These are phyloP conservation scores for Perccottus glenii DNA, from an alignment of 2,113 vertebrate genomes.

Conservation along the genomic window DNA sequence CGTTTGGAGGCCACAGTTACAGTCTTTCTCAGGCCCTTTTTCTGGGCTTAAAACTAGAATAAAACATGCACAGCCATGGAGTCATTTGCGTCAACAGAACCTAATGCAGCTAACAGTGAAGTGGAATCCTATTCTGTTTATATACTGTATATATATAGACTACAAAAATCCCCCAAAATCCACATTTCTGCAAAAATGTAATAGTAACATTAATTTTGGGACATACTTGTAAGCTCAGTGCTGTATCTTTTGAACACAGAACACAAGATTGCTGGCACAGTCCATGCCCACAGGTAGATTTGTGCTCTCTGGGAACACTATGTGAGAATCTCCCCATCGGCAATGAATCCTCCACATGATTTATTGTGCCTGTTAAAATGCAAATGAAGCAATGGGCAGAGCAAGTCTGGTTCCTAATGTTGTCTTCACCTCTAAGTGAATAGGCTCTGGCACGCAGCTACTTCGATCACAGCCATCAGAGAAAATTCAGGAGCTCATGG, in stretches of 20 bases:
- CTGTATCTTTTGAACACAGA: constrained; percentile 41
- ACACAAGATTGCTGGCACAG: not conserved
- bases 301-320: constrained; percentile 38
- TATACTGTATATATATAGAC: too few relatives aligned
- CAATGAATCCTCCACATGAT: constrained; percentile 63
- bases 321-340: constrained; percentile 18
- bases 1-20: too few relatives aligned
- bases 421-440: constrained; percentile 28
- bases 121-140: too few relatives aligned
- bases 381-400: constrained; percentile 59
- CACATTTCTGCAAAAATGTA: too few relatives aligned
- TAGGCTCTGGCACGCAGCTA: constrained; percentile 16
- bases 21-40: too few relatives aligned
- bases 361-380: constrained; percentile 78
- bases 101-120: not conserved
- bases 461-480: constrained; percentile 35
- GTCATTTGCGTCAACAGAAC: not conserved
- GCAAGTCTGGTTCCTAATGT: constrained; percentile 43
- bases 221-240: constrained; percentile 16
- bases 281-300: constrained; percentile 52
- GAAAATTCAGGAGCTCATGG: constrained; percentile 22
- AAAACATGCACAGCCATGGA: too few relatives aligned
- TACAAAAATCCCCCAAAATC: too few relatives aligned
- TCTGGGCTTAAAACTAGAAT: too few relatives aligned
- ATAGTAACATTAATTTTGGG: not conserved